Conservation (phyloP, 2,888 invertebrate genomes). For the Drosophila ochracea region DNA sequence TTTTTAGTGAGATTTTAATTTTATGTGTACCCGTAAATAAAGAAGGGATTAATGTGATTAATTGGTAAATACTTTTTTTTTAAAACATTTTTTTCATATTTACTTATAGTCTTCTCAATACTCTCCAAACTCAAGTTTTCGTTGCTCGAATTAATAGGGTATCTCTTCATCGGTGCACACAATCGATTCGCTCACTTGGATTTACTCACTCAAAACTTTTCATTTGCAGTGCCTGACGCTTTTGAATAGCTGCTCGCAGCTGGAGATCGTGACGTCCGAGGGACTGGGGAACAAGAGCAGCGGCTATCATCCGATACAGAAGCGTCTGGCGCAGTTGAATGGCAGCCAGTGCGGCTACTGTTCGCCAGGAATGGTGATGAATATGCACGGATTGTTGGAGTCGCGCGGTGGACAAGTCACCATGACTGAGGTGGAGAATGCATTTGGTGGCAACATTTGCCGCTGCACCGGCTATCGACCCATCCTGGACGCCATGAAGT, state of each 20-base stretch:
- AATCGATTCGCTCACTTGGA: neutral
- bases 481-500: conserved; percentile 92
- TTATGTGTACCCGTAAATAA: too few species aligned
- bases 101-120: neutral
- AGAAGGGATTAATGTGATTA: too few species aligned
- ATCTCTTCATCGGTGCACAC: neutral
- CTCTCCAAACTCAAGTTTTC: neutral
- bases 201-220: neutral
- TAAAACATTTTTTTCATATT: neutral
- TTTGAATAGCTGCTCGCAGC: conserved; percentile 88
- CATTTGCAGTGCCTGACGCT: conserved; percentile 87
- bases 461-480: conserved; percentile 93
- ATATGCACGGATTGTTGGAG: conserved; percentile 87
- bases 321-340: conserved; percentile 88
- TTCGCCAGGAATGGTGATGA: conserved; percentile 92
- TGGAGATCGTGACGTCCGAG: conserved; percentile 90
- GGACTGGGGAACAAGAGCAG: conserved; percentile 88
- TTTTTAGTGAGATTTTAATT: too few species aligned
- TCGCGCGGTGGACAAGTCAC: conserved; percentile 86
- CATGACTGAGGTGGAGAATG: conserved; percentile 89
- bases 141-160: neutral
- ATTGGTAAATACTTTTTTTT: too few species aligned
- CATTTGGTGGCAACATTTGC: conserved; percentile 92
- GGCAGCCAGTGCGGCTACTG: conserved; percentile 92
- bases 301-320: conserved; percentile 90